Evolutionary conservation across 2,888 invertebrate species (phyloP), one percentile per base, ranked within the genome.

Genomic region (Apomyelois bistriatella): DNA sequence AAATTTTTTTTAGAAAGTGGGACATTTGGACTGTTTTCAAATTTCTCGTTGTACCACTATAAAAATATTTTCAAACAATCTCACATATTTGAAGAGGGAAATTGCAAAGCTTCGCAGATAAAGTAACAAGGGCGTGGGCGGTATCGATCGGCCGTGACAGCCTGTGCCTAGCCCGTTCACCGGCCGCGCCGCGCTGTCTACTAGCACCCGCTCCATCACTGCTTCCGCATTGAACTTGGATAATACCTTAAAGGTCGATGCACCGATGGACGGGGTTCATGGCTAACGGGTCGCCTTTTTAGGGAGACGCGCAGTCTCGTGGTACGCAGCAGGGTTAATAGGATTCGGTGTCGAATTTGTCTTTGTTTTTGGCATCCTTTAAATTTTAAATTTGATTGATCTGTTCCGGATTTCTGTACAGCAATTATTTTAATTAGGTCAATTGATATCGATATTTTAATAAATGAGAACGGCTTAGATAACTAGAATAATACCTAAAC

Each of bases 111-210:
- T 43, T 41, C 17, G 41, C 43, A 13, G 43, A 43, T 43, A 30
- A 15, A 30, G 32, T 46, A 46, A 46, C 35, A 46, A 46, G 46
- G 46, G 46, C 46, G 46, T 32, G 16, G 35, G 32, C 10, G 32
- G 12, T 46, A 46, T 46, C 35, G 46, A 46, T 46, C 46, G 32
- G 15, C 35, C 35, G 46, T 46, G 32, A 32, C 46, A 46, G 46
- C 32, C 46, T 15, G 46, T 46, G 32, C 46, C 46, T 32, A 16
- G 46, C 32, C 43, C 43, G 15, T n/a, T 16, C 43, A 9, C 46
- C 17, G 17, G 32, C 15, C 12, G 46, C 32, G 32, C 46, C 46
- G 46, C 32, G 32, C 46, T 15, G 46, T 46, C 46, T 46, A 7
- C 28, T 6, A 1, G 15, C 35, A 28, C 28, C 3, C 42, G 46